A percentile compares a stretch with the other conserved stretches of the same genome.
These are phyloP conservation scores for Sebastes nivosus DNA, from an alignment of 2,797 vertebrate species.

Conservation along the genomic window DNA sequence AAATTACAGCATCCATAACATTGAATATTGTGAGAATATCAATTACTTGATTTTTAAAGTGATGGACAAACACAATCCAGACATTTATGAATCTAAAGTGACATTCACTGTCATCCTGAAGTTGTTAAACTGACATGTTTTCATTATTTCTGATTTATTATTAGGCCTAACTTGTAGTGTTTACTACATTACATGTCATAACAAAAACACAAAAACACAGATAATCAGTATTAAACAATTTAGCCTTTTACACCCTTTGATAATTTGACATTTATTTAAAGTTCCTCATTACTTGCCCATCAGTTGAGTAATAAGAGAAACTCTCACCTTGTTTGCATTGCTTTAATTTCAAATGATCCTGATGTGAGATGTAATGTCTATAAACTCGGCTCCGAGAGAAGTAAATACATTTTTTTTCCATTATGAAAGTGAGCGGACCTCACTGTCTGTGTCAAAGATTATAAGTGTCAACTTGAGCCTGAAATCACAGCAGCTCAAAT, in stretches of 20 bases:
- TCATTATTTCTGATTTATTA: conserved; percentile 4
- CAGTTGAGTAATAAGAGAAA: conserved; percentile 37
- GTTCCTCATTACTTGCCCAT: conserved; percentile 22
- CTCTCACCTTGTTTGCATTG: conserved; percentile 33
- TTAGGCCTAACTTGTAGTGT: background rate
- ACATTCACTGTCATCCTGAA: background rate
- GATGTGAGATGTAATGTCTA: conserved; percentile 27
- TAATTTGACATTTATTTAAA: conserved; percentile 45
- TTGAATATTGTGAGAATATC: no score
- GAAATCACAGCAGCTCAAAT: conserved; percentile 80
- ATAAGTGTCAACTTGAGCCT: conserved; percentile 76
- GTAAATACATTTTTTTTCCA: conserved; percentile 63
- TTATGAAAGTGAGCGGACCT: conserved; percentile 65
- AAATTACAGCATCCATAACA: background rate
- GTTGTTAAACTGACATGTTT: background rate
- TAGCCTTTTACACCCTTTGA: conserved; percentile 19
- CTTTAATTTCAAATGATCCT: conserved; percentile 48
- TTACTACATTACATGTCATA: conserved; percentile 4
- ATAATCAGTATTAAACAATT: conserved; percentile 8
- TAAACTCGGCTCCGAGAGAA: conserved; percentile 31
- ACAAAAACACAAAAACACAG: conserved; percentile 2
- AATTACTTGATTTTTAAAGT: background rate
- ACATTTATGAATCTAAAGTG: background rate
- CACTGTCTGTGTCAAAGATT: conserved; percentile 75
- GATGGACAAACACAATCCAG: background rate